Evolutionary conservation across 2,113 vertebrate species (phyloP), one percentile per base, ranked within the genome.

Genomic region (Verasper variegatus): DNA sequence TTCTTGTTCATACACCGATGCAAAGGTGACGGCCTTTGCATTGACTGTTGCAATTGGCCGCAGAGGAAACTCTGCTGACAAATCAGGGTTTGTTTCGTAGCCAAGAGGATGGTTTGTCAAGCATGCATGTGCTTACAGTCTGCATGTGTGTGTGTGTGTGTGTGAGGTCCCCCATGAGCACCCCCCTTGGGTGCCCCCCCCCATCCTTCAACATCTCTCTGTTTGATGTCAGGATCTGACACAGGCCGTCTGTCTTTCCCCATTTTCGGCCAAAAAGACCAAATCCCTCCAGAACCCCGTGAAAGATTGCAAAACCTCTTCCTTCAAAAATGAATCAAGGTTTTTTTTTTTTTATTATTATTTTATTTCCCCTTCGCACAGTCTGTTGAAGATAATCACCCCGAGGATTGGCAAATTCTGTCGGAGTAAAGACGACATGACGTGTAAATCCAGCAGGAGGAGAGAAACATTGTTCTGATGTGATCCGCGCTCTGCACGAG

Each of bases 161-260:
- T 67, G 71, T 70, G 78, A 62, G 66, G 56, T 74, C 69, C 62
- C 76, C 76, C 65, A 24, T 74, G 81, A 71, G 75, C 55, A 23
- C 23, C 68, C 71, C 74, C 55, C 59, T 35, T 20, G 40, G 40
- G 40, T 31, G 31, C 70, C 73, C 62, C 54, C 37, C 40, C 61
- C 35, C n/a, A 79, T 85, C 83, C 66, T 84, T 84, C 80, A 83
- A 35, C 86, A 73, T 87, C 72, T 75, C 70, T 10, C 78, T 61
- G 77, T 78, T 80, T 85, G 79, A 89, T 87, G 81, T 84, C 83
- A 18, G 72, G 79, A 89, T 88, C 83, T 87, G 85, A 88, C 86
- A 81, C 76, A 71, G 45, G 70, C 81, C 80, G 80, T 76, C 79
- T 80, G 72, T 82, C 84, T 71, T 73, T 61, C 31, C 27, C 21